Percentiles rank a stretch among this genome's conserved stretches.
These are phyloP conservation scores for Apomyelois bistriatella DNA, from an alignment of 2,888 invertebrate species.

Conservation along the genomic window DNA sequence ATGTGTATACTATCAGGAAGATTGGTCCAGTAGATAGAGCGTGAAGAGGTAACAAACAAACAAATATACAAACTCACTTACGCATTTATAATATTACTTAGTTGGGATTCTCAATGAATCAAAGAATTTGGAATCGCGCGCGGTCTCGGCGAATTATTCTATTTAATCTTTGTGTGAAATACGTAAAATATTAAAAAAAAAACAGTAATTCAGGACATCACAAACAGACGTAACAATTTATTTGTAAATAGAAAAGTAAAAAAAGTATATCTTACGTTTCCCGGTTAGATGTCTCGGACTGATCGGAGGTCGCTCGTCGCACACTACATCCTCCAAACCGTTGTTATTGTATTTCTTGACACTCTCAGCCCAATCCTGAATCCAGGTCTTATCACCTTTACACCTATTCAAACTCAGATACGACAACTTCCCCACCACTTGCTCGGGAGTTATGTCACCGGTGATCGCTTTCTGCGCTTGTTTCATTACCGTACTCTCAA, in stretches of 20 bases:
- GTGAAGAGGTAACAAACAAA: too few species aligned
- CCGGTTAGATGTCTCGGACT: conserved; percentile 57
- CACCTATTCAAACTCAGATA: conserved; percentile 71
- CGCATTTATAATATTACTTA: too few species aligned
- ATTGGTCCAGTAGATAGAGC: too few species aligned
- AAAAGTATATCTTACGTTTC: conserved; percentile 49
- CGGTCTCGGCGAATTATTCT: too few species aligned
- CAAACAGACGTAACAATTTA: too few species aligned
- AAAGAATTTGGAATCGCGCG: too few species aligned
- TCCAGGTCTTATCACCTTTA: conserved; percentile 80
- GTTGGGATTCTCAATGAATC: too few species aligned
- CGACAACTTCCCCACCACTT: conserved; percentile 64
- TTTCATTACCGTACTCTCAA: conserved; percentile 64
- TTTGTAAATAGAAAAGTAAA: too few species aligned
- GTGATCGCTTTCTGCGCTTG: conserved; percentile 59
- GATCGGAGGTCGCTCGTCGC: conserved; percentile 57
- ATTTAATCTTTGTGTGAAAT: background rate
- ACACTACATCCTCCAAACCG: conserved; percentile 44
- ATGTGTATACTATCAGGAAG: too few species aligned
- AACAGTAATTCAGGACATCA: too few species aligned
- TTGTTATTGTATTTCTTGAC: conserved; percentile 76
- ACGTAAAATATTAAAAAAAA: too few species aligned
- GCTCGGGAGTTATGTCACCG: conserved; percentile 55
- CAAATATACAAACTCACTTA: too few species aligned
- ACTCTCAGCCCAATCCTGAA: conserved; percentile 83